Conservation (phyloP, 1,140 invertebrate species). For the Meloidogyne floridensis region DNA sequence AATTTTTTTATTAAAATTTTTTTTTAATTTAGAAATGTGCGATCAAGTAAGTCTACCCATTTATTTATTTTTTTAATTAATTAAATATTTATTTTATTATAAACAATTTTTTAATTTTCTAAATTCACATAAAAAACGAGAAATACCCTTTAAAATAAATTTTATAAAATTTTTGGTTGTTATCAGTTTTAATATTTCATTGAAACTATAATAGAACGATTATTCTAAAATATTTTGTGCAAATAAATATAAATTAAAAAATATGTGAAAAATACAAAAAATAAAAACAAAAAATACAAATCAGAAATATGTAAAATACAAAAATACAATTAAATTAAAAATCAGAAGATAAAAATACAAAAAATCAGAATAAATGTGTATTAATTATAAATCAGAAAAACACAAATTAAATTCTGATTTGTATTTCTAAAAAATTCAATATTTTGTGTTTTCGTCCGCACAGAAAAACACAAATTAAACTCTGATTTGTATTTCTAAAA, state of each 20-base stretch:
- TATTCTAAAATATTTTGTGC: neutral
- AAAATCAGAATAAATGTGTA: no score
- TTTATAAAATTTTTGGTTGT: neutral
- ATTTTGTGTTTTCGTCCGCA: no score
- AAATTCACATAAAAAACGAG: neutral
- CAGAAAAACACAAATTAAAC: no score
- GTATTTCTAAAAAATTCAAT: neutral
- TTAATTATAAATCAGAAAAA: no score
- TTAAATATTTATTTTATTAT: constrained; percentile 2
- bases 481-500: no score
- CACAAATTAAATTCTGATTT: neutral
- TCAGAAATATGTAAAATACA: no score
- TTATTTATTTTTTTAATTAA: neutral
- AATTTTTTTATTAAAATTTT: neutral
- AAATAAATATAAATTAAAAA: no score
- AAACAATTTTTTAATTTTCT: neutral
- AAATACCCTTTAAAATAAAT: no score
- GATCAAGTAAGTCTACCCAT: constrained; percentile 72
- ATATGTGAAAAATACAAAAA: no score
- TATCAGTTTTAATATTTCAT: constrained; percentile 3
- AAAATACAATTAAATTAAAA: no score
- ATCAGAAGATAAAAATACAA: no score
- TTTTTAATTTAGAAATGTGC: constrained; percentile 84
- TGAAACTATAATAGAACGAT: neutral
- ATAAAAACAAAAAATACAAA: neutral